These are phyloP conservation scores for Drosophila anceps DNA, from an alignment of 2,888 invertebrate genomes.

Conservation along the genomic window DNA sequence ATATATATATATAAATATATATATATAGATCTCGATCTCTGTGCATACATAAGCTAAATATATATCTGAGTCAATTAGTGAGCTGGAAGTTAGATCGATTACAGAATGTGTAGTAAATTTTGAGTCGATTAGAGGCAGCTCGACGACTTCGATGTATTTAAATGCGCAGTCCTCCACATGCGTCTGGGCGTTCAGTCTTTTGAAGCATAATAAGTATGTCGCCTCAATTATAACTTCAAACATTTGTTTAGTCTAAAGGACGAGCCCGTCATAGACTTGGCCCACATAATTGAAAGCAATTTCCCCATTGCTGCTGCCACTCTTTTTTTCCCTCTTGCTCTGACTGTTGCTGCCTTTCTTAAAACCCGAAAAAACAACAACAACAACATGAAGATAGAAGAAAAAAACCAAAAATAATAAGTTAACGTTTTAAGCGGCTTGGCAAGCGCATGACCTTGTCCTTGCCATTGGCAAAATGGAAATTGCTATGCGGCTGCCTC, in stretches of 20 bases:
- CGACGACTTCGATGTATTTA: not conserved
- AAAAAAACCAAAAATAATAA: constrained; percentile 53
- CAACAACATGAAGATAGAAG: constrained; percentile 2
- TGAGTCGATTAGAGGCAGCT: not conserved
- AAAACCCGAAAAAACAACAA: constrained; percentile 8
- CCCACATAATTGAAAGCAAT: constrained; percentile 57
- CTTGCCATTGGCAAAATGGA: constrained; percentile 48
- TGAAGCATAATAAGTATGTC: constrained; percentile 51
- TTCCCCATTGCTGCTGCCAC: constrained; percentile 20
- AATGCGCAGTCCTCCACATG: not conserved
- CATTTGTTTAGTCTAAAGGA: constrained; percentile 60
- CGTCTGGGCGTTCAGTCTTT: constrained; percentile 11
- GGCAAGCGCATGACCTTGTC: constrained; percentile 50
- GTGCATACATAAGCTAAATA: not conserved
- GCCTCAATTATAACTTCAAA: constrained; percentile 63
- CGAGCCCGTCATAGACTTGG: constrained; percentile 44
- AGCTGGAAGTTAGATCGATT: constrained; percentile 15
- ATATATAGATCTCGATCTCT: not conserved
- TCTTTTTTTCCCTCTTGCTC: not conserved
- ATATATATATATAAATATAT: not conserved
- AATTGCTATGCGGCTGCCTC: constrained; percentile 59
- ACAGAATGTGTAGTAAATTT: constrained; percentile 6
- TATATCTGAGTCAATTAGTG: not conserved
- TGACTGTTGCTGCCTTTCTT: not conserved
- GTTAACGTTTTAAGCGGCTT: constrained; percentile 77